Base-by-base conservation (phyloP, 2,888 invertebrate species). In the Brassicogethes aeneus region DNA sequence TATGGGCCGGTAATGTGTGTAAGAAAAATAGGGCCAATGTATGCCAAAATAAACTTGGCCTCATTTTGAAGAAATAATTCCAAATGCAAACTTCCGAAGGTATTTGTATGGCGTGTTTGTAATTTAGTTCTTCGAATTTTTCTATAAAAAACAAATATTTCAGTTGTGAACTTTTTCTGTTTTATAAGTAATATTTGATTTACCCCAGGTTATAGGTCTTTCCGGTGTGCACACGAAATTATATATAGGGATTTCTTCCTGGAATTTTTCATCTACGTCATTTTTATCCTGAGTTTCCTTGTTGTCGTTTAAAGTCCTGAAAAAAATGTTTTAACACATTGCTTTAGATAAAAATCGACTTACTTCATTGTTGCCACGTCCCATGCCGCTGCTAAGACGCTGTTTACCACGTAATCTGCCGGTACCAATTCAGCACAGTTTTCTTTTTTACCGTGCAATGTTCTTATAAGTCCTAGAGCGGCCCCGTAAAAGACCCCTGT, bases 201-300 rank as follows among this genome's bases (percentile, higher is more conserved):
- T 68, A 3, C 79, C 79, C 87, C 90, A 94, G 0, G 80, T 84
- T 37, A 91, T 69, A 0, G 87, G 85, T 56, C 90, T 89, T 52
- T 88, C 79, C 1, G 77, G 75, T 0, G 90, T 85, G 0, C 90
- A 85, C 1, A 90, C 87, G 66, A 80, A 88, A 68, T 94, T 92
- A 70, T 89, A 92, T 48, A 94, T 80, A 0, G 85, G 80, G 35
- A 75, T 69, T 23, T 72, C 68, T 31, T 59, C 60, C 3, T 54
- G 51, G n/a, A 48, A 54, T 43, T 53, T 53, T 17, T 48, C 48
- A 37, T 57, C 52, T 29, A 47, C 42, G 15, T 47, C 51, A 8
- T 43, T 40, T 13, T 48, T 33, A 17, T 55, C 47, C 39, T 53
- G 43, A 8, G 41, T 42, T 43, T 57, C 55, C 40, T 57, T 52